Percentiles rank a stretch among this genome's conserved stretches.
These are phyloP conservation scores for Hypothenemus hampei DNA, from an alignment of 1,140 invertebrate genomes.

Conservation along the genomic window DNA sequence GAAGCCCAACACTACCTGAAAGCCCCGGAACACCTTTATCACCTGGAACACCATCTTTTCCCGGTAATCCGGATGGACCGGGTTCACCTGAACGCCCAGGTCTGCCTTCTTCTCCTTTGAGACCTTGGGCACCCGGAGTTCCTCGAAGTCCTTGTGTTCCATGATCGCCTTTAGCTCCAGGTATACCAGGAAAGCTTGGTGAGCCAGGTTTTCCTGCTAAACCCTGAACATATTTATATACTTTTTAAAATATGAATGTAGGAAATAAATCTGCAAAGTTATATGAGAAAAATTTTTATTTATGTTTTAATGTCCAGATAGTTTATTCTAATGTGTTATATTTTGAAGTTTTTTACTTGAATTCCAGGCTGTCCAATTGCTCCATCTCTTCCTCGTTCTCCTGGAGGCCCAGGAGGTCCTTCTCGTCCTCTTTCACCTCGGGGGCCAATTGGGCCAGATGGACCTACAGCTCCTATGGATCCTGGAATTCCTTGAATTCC, in stretches of 20 bases:
- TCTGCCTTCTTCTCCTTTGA: conserved; percentile 52
- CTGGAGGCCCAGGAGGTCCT: conserved; percentile 68
- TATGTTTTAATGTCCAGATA: too few species aligned
- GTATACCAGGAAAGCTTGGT: conserved; percentile 72
- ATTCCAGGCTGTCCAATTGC: conserved; percentile 67
- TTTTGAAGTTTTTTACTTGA: too few species aligned
- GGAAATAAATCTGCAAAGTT: too few species aligned
- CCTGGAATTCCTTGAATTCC: conserved; percentile 68
- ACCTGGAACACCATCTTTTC: conserved; percentile 71
- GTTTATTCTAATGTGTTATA: too few species aligned
- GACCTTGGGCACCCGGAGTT: conserved; percentile 71
- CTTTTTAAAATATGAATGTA: too few species aligned
- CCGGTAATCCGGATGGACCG: conserved; percentile 65
- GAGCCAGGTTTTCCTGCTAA: conserved; percentile 72
- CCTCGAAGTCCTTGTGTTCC: conserved; percentile 73
- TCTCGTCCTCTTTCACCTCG: conserved; percentile 80
- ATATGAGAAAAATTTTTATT: neutral
- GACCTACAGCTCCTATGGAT: conserved; percentile 60
- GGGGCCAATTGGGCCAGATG: conserved; percentile 67
- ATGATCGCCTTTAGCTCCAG: conserved; percentile 74
- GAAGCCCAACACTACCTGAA: conserved; percentile 57
- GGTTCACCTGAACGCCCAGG: conserved; percentile 55
- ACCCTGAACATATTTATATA: conserved; percentile 60
- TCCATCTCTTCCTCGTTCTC: conserved; percentile 73
- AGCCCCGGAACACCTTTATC: conserved; percentile 71